Evolutionary conservation across 2,113 vertebrate genomes (phyloP), one percentile per base, ranked within the genome.

Genomic region (Carlito syrichta): DNA sequence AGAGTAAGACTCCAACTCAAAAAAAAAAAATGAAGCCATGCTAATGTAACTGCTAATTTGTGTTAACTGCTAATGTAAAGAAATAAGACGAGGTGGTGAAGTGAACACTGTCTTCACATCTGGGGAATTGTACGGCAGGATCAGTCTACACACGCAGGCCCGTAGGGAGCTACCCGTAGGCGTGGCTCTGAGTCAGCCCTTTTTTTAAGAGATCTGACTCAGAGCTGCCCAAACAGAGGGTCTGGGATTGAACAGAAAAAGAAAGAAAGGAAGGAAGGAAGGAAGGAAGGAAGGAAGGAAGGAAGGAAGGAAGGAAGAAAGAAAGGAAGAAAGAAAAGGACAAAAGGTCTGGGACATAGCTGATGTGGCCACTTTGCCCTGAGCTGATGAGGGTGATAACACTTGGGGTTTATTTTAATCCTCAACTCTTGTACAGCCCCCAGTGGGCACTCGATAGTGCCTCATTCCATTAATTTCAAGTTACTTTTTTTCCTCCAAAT

Each of bases 151-250:
- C 3, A 5, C 5, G 1, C 2, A 5, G 30, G 62, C 27, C 22
- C 0, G 0, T 0, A 54, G 58, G 4, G 8, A 30, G 5, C 50
- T 2, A 12, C 69, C 38, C 8, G 6, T 5, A 27, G 12, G 38
- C 2, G 2, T 20, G 35, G 60, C 58, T 3, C n/a, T n/a, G n/a
- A n/a, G n/a, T n/a, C n/a, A n/a, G n/a, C n/a, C n/a, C n/a, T n/a
- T n/a, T n/a, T n/a, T n/a, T n/a, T n/a, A n/a, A n/a, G n/a, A n/a
- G n/a, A n/a, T n/a, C n/a, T n/a, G n/a, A n/a, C n/a, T n/a, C n/a
- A n/a, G n/a, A n/a, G n/a, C n/a, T n/a, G n/a, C n/a, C n/a, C n/a
- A n/a, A n/a, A n/a, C n/a, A n/a, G n/a, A n/a, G n/a, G n/a, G n/a
- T n/a, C n/a, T n/a, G n/a, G n/a, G n/a, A n/a, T n/a, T n/a, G n/a